Evolutionary conservation across 2,113 vertebrate genomes (phyloP).

Genomic region (Phalacrocorax aristotelis): DNA sequence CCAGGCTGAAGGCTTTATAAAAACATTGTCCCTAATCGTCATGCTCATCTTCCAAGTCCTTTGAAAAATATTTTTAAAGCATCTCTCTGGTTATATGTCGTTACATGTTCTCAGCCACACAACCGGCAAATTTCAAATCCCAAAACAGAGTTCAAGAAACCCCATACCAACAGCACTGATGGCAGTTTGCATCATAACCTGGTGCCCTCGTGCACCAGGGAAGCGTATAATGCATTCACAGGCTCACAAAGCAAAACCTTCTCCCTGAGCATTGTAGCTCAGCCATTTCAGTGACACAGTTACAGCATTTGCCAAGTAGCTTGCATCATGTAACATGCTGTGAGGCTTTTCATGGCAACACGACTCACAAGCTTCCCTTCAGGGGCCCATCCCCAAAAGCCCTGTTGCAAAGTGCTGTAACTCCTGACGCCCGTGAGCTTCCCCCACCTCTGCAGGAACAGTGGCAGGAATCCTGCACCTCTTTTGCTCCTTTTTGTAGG

Average conservation of each 20-base stretch:
- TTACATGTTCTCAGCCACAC: neutral
- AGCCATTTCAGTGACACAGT: slow-evolving; percentile 52
- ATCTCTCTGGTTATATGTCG: neutral
- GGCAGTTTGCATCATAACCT: neutral
- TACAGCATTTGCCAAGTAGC: slow-evolving; percentile 27
- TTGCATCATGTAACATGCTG: slow-evolving; percentile 34
- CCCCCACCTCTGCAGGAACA: neutral
- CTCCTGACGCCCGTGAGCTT: neutral
- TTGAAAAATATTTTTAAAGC: neutral
- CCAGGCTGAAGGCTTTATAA: neutral
- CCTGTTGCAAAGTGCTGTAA: neutral
- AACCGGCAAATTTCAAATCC: neutral
- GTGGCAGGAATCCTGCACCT: neutral
- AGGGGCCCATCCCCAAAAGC: neutral
- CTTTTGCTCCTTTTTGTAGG: neutral
- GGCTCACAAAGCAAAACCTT: slow-evolving; percentile 43
- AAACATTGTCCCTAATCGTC: neutral
- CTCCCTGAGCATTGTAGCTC: neutral
- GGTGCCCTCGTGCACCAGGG: neutral
- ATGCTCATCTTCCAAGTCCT: neutral
- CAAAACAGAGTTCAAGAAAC: neutral
- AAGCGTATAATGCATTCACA: neutral
- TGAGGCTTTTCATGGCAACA: slow-evolving; percentile 21
- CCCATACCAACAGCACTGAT: neutral
- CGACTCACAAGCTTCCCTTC: neutral